A percentile compares a stretch with the other conserved stretches of the same genome.
Evolutionary conservation across 2,113 vertebrate genomes (phyloP).

Genomic region (Pedionomus torquatus): DNA sequence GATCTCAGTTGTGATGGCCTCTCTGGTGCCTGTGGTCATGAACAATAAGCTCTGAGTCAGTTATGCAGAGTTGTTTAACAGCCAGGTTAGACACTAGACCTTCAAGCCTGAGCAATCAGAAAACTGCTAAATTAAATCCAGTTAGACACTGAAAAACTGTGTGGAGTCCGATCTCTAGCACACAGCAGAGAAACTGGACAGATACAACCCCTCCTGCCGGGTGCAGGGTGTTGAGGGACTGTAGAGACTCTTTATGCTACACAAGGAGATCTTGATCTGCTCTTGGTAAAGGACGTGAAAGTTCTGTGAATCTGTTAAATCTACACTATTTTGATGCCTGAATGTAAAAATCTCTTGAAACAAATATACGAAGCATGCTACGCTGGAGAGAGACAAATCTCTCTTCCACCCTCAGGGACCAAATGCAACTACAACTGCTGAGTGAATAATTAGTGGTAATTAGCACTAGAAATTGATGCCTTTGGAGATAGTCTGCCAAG

Average conservation of each 20-base stretch:
- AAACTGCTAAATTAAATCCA: background rate
- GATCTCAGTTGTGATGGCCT: background rate
- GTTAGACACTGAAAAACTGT: background rate
- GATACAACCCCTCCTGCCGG: background rate
- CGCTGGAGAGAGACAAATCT: conserved; percentile 67
- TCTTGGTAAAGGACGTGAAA: background rate
- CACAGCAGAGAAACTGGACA: background rate
- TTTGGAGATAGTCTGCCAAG: conserved; percentile 80
- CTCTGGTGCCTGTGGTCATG: background rate
- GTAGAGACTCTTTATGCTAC: fast-evolving
- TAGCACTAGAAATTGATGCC: conserved; percentile 79
- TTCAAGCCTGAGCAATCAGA: background rate
- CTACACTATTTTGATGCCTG: background rate
- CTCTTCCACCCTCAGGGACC: conserved; percentile 66
- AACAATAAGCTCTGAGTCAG: background rate
- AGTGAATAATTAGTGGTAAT: conserved; percentile 83
- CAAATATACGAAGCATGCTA: conserved; percentile 19
- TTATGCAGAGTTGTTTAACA: background rate
- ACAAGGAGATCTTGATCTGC: background rate
- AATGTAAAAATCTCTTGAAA: conserved; percentile 46
- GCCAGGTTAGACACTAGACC: background rate
- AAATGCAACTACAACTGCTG: conserved; percentile 74
- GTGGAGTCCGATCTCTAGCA: background rate
- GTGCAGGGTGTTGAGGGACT: background rate
- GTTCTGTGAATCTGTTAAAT: background rate